These are phyloP conservation scores for Ricordea florida DNA, from an alignment of 92 coral and sea anemone genomes.

Conservation along the genomic window DNA sequence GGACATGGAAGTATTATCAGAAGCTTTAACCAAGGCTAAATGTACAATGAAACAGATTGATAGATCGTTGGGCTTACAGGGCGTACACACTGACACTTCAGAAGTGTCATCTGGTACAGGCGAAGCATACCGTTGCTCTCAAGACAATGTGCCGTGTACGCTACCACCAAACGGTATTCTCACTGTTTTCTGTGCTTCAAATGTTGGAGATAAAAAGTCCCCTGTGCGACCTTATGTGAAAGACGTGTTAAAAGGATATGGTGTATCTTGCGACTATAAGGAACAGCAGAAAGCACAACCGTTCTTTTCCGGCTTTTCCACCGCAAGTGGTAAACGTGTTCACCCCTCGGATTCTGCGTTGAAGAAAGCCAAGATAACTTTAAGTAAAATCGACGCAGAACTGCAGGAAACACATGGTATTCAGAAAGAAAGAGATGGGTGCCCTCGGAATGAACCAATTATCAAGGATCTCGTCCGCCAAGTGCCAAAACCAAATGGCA, in stretches of 20 bases:
- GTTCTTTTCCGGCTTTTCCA: slow-evolving; percentile 30
- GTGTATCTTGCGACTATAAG: not conserved
- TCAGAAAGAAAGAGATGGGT: not conserved
- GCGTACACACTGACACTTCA: not conserved
- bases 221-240: not conserved
- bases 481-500: no score
- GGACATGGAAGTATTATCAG: slow-evolving; percentile 47
- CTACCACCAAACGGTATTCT: not conserved
- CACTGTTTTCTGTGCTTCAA: not conserved
- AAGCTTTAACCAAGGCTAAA: slow-evolving; percentile 47
- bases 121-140: no score
- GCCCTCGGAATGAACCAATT: no score
- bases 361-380: slow-evolving; percentile 28
- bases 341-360: slow-evolving; percentile 46
- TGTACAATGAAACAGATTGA: not conserved
- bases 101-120: not conserved
- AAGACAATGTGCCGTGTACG: not conserved
- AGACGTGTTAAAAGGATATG: not conserved
- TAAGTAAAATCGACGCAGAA: slow-evolving; percentile 1
- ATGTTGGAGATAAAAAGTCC: not conserved
- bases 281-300: not conserved
- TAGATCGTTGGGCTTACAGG: not conserved
- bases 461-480: no score
- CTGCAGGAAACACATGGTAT: not conserved
- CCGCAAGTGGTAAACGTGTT: slow-evolving; percentile 57